Evolutionary conservation across 2,113 vertebrate species (phyloP).

Genomic region (Podilymbus podiceps): DNA sequence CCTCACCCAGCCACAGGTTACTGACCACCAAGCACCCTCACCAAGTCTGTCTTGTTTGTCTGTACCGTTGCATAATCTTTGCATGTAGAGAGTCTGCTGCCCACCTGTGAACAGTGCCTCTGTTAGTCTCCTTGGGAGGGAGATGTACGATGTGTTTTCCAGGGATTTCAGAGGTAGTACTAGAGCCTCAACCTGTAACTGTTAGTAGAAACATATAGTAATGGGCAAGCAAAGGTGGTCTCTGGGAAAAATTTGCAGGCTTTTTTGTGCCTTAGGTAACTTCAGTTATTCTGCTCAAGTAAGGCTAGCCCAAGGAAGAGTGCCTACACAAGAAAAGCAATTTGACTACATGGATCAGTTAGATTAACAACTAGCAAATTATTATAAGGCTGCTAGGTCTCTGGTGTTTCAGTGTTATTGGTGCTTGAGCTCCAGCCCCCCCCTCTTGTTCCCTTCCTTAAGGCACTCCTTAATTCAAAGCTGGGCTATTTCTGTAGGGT

Average conservation of each 20-base stretch:
- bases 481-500: not conserved
- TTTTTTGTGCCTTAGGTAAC: not conserved
- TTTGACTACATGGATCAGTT: rapidly evolving
- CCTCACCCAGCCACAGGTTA: not conserved
- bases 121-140: rapidly evolving
- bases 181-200: not conserved
- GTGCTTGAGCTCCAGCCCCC: not conserved
- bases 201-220: not conserved
- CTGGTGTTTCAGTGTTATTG: not conserved
- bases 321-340: not conserved
- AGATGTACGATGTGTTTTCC: not conserved
- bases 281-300: not conserved
- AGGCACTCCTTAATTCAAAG: not conserved
- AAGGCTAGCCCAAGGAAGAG: not conserved
- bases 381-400: not conserved
- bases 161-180: not conserved
- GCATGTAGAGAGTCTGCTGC: not conserved
- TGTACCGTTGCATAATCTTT: not conserved
- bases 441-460: not conserved
- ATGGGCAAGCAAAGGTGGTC: not conserved
- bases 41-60: not conserved
- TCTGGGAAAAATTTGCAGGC: not conserved
- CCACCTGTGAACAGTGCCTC: not conserved
- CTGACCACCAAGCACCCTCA: rapidly evolving
- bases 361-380: not conserved